Evolutionary conservation across 2,888 invertebrate species (phyloP).

Genomic region (Gonocerus acuteangulatus): DNA sequence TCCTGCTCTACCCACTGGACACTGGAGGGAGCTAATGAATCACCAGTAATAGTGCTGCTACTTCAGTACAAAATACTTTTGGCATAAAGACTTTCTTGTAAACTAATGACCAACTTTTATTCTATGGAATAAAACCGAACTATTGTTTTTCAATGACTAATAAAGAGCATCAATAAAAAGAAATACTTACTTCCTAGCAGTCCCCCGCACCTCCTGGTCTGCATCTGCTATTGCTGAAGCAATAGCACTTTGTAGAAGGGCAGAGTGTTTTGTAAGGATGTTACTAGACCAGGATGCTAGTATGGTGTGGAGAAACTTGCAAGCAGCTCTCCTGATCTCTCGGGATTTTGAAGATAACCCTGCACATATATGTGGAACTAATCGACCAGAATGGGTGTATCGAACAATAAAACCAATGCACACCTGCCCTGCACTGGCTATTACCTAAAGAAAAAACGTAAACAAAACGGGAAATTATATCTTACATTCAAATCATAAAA

Average conservation of each 20-base stretch:
- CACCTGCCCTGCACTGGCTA: constrained; percentile 80
- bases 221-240: constrained; percentile 86
- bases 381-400: constrained; percentile 69
- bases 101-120: too few species aligned
- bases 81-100: too few species aligned
- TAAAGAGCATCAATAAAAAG: too few species aligned
- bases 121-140: too few species aligned
- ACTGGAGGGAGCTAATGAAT: too few species aligned
- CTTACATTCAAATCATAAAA: background rate
- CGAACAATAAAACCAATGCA: constrained; percentile 82
- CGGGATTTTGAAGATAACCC: constrained; percentile 77
- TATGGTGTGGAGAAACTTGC: constrained; percentile 75
- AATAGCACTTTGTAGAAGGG: constrained; percentile 71
- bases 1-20: too few species aligned
- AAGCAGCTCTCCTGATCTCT: constrained; percentile 72
- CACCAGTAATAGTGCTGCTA: too few species aligned
- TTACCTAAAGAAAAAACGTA: constrained; percentile 55
- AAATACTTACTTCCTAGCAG: constrained; percentile 65
- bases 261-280: constrained; percentile 71
- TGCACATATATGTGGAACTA: constrained; percentile 66
- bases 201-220: constrained; percentile 77
- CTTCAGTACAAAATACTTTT: too few species aligned
- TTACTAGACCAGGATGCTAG: constrained; percentile 81
- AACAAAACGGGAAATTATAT: background rate
- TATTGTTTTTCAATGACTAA: too few species aligned